Evolutionary conservation across 2,888 invertebrate species (phyloP), one percentile per base, ranked within the genome.

Genomic region (Caenorhabditis sp.): DNA sequence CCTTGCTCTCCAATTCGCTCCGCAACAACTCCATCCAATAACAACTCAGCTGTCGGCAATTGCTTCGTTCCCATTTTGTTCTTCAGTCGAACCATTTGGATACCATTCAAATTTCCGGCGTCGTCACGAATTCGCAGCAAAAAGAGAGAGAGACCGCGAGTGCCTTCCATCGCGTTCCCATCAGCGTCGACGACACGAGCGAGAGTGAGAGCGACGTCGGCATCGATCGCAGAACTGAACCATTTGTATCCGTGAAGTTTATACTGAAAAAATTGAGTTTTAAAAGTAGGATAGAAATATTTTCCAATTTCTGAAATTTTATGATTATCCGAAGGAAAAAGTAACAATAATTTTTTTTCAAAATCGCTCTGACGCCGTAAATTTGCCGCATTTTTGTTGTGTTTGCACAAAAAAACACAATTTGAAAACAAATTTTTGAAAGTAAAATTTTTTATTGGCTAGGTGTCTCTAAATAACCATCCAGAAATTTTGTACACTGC

Each of bases 171-270:
- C 20, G 70, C 65, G 23, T 70, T 74, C 60, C 89, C 90, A 65
- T 89, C 81, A 20, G 81, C 74, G 76, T 89, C 89, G 1, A 88
- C 87, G n/a, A 89, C 86, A 59, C 91, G 84, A 1, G 91, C 91
- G 68, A 91, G 83, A 1, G 91, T 90, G 64, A 91, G 87, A 1
- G 90, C 87, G 85, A 91, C 90, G 81, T 91, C 90, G 4, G 91
- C 89, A 85, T 91, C 91, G 12, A 91, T 90, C 17, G 91, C 91
- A 1, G 91, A 91, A 49, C 90, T 90, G 85, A 91, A 91, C 91
- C 91, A 91, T 83, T 91, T 91, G 87, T 90, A 91, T 14, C 91
- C 91, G 84, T 90, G 89, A 5, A 91, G 87, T 23, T 81, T 87
- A 81, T 81, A 83, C 78, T 82, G 61, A 67, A n/a, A n/a, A n/a